Conservation (phyloP, 2,797 vertebrate species). For the Australoheros facetus region DNA sequence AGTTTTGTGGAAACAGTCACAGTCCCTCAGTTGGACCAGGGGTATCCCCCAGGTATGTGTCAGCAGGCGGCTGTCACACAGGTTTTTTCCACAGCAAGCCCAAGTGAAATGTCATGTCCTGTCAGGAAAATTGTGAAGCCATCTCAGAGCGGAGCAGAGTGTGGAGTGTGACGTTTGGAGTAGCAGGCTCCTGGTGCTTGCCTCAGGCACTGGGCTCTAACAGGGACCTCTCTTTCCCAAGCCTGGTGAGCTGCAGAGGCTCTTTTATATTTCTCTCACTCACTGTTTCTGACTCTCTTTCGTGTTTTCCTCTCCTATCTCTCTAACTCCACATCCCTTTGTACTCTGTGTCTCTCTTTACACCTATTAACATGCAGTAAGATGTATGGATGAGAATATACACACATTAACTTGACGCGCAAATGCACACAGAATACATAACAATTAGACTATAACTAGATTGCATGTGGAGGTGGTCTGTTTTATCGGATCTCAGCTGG, state of each 20-base stretch:
- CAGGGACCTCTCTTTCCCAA: conserved; percentile 62
- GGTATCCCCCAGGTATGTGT: conserved; percentile 68
- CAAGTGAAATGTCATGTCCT: conserved; percentile 81
- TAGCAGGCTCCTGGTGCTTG: conserved; percentile 70
- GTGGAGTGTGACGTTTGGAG: conserved; percentile 62
- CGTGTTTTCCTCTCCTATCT: conserved; percentile 28
- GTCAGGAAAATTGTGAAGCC: conserved; percentile 79
- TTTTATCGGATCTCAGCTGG: background rate
- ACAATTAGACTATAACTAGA: background rate
- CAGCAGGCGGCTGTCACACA: conserved; percentile 68
- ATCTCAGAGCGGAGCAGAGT: conserved; percentile 62
- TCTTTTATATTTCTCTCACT: conserved; percentile 52
- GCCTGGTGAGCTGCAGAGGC: conserved; percentile 50
- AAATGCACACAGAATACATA: background rate
- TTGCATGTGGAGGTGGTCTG: background rate
- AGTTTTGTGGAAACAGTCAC: conserved; percentile 41
- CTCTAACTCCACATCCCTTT: conserved; percentile 18
- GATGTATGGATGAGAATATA: background rate
- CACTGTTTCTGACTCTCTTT: conserved; percentile 25
- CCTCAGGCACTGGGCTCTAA: conserved; percentile 72
- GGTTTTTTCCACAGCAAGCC: conserved; percentile 54
- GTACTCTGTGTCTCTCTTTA: conserved; percentile 3
- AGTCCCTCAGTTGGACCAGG: conserved; percentile 51
- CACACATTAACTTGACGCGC: background rate
- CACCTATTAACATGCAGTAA: background rate